Evolutionary conservation across 2,888 invertebrate genomes (phyloP).

Genomic region (Agrochola macilenta): DNA sequence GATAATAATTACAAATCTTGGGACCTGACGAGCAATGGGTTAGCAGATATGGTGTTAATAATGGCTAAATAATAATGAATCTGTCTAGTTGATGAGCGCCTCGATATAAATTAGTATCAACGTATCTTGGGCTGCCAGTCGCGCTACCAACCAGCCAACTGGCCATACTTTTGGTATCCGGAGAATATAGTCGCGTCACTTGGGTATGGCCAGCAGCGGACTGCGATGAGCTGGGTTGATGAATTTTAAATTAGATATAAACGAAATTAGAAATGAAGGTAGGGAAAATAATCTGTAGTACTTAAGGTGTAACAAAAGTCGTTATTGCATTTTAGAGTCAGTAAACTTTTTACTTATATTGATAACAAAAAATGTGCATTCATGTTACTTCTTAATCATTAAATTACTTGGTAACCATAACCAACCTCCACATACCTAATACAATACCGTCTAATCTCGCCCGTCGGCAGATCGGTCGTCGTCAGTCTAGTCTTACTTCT

Average conservation of each 20-base stretch:
- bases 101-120: neutral
- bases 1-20: neutral
- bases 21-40: neutral
- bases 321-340: neutral
- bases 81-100: neutral
- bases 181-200: neutral
- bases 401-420: conserved; percentile 3
- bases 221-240: neutral
- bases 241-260: neutral
- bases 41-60: neutral
- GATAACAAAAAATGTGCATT: conserved; percentile 6
- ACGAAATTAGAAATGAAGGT: neutral
- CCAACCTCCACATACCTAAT: neutral
- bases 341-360: conserved; percentile 6
- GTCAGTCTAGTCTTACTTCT: neutral
- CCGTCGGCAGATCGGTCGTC: neutral
- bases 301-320: neutral
- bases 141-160: neutral
- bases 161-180: neutral
- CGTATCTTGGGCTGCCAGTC: neutral
- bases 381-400: conserved; percentile 8
- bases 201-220: neutral
- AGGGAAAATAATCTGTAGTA: neutral
- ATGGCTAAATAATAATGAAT: neutral
- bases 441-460: neutral